Conservation (phyloP, 2,888 invertebrate species). For the Caenorhabditis afra region DNA sequence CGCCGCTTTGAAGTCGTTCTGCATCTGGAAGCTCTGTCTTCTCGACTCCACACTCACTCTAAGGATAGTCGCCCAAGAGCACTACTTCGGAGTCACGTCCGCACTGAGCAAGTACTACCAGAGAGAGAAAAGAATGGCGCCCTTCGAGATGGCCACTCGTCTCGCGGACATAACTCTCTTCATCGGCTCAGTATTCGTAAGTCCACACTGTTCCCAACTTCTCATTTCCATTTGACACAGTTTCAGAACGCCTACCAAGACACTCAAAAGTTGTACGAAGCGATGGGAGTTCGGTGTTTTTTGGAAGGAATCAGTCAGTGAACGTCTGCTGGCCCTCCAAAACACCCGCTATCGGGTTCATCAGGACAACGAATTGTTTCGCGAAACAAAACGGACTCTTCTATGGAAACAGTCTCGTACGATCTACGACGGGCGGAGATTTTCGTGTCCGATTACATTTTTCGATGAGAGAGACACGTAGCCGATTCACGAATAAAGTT, state of each 20-base stretch:
- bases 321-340: background rate
- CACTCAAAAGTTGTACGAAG: background rate
- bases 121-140: background rate
- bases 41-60: conserved; percentile 40
- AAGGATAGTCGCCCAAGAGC: conserved; percentile 31
- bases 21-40: conserved; percentile 58
- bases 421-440: no score
- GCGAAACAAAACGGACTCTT: no score
- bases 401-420: no score
- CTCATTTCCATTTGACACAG: background rate
- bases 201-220: background rate
- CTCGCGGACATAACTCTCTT: conserved; percentile 46
- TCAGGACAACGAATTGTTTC: background rate
- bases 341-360: background rate
- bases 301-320: background rate
- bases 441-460: no score
- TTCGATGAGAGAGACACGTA: no score
- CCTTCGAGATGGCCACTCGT: conserved; percentile 21
- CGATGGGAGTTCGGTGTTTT: background rate
- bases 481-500: no score
- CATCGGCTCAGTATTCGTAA: conserved; percentile 45
- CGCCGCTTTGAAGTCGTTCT: conserved; percentile 60
- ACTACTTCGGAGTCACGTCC: conserved; percentile 35
- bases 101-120: conserved; percentile 43
- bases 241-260: conserved; percentile 7